Conservation (phyloP, 1,140 invertebrate genomes). For the Zaprionus kolodkinae region DNA sequence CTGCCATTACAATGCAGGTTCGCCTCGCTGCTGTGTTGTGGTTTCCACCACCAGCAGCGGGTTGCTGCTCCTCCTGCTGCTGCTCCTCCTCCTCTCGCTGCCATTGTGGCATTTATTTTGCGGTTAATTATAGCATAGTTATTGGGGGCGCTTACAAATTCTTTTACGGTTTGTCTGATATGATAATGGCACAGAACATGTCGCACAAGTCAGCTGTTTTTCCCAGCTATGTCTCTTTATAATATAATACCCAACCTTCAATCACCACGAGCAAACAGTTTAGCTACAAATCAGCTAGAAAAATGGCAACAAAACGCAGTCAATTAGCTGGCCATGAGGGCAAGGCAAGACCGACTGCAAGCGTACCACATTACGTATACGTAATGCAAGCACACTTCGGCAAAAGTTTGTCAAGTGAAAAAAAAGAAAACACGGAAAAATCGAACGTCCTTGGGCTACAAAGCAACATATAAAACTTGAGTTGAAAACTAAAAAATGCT, state of each 20-base stretch:
- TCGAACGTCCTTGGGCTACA: slow-evolving; percentile 74
- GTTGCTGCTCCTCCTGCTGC: neutral
- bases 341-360: neutral
- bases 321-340: neutral
- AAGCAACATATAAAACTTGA: slow-evolving; percentile 36
- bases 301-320: neutral
- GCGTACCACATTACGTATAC: slow-evolving; percentile 40
- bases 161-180: slow-evolving; percentile 20
- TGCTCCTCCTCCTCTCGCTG: neutral
- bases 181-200: slow-evolving; percentile 34
- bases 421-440: slow-evolving; percentile 50
- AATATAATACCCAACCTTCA: no score
- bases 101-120: slow-evolving; percentile 36
- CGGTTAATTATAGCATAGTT: slow-evolving; percentile 58
- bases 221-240: neutral
- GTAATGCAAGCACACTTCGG: slow-evolving; percentile 45
- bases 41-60: slow-evolving; percentile 6
- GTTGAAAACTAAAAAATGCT: slow-evolving; percentile 25
- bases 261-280: neutral
- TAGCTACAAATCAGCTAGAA: neutral
- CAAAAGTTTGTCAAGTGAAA: slow-evolving; percentile 53
- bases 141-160: slow-evolving; percentile 40
- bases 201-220: slow-evolving; percentile 37
- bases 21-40: slow-evolving; percentile 23
- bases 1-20: slow-evolving; percentile 67